Percentiles rank a stretch among this genome's conserved stretches.
Evolutionary conservation across 2,113 vertebrate species (phyloP).

Genomic region (Mustela lutreola): DNA sequence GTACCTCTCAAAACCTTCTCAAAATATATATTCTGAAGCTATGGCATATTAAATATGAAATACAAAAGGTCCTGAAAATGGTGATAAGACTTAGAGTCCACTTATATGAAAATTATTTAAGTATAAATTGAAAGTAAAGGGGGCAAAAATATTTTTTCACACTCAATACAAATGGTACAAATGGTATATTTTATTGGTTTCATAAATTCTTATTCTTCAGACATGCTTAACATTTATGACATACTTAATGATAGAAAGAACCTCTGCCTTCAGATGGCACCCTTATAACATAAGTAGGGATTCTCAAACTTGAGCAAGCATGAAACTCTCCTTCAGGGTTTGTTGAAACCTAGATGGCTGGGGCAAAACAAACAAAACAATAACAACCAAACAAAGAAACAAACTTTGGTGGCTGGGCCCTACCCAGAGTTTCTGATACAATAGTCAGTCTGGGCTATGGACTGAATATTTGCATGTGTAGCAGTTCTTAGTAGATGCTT

Average conservation of each 20-base stretch:
- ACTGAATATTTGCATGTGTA: neutral
- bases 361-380: too few relatives aligned
- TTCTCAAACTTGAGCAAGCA: neutral
- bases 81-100: neutral
- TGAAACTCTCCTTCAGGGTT: neutral
- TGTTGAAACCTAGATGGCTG: neutral
- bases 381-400: too few relatives aligned
- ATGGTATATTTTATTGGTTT: neutral
- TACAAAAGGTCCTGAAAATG: neutral
- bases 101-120: neutral
- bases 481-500: neutral
- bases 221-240: neutral
- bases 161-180: neutral
- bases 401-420: neutral
- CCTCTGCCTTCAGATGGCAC: neutral
- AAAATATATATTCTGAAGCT: neutral
- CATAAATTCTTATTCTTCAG: neutral
- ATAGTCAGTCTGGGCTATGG: fast-evolving
- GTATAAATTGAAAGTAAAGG: neutral
- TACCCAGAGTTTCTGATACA: neutral
- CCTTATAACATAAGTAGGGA: fast-evolving
- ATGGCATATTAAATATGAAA: neutral
- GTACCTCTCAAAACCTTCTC: neutral
- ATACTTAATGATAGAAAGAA: neutral
- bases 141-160: neutral